A percentile compares a stretch with the other conserved stretches of the same genome.
Conservation (phyloP, 2,888 invertebrate species). For the Nephrotoma appendiculata region DNA sequence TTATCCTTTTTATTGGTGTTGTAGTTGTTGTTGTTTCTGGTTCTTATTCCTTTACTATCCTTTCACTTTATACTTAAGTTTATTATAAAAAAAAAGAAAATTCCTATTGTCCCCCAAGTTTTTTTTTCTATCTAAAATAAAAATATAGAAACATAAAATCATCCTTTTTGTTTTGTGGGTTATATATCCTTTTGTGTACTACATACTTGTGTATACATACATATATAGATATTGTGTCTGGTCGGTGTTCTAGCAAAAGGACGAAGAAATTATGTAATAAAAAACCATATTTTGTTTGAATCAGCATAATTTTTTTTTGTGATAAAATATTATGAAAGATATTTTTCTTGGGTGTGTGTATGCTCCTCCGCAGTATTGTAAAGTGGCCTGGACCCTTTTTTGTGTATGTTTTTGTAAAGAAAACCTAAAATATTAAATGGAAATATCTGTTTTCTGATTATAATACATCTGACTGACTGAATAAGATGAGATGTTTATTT, state of each 20-base stretch:
- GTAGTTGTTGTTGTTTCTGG: neutral
- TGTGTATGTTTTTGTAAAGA: neutral
- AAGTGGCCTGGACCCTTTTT: neutral
- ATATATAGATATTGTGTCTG: neutral
- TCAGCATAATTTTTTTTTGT: neutral
- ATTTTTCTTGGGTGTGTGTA: neutral
- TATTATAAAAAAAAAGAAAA: neutral
- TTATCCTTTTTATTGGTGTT: neutral
- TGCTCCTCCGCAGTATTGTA: neutral
- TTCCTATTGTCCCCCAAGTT: slow-evolving; percentile 3
- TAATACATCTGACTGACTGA: neutral
- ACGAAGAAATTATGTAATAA: neutral
- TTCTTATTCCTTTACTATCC: slow-evolving; percentile 1
- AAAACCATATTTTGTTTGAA: neutral
- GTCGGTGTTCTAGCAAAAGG: neutral
- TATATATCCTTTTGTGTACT: neutral
- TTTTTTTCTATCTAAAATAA: neutral
- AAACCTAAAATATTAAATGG: neutral
- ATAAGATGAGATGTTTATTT: neutral
- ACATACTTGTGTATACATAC: neutral
- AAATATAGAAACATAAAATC: neutral
- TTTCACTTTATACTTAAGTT: slow-evolving; percentile 3
- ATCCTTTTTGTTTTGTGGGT: neutral
- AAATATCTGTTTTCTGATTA: neutral
- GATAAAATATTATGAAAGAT: neutral